Evolutionary conservation across 2,113 vertebrate genomes (phyloP).

Genomic region (Oceanodroma tethys): DNA sequence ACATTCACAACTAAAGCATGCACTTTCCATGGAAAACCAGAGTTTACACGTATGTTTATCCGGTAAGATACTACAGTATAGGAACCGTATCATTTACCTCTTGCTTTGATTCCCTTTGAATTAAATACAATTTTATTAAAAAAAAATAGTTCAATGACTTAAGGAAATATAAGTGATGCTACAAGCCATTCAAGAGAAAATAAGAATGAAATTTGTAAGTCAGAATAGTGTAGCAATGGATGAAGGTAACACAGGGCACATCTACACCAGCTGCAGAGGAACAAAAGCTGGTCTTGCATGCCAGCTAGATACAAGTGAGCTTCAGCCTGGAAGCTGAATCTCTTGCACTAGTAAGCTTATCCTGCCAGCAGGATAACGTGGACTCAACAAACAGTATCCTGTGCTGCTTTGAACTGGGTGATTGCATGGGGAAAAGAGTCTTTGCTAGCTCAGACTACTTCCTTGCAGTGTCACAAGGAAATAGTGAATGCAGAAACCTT

Average conservation of each 20-base stretch:
- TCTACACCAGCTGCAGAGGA: neutral
- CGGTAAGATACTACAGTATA: neutral
- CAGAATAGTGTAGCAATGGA: no score
- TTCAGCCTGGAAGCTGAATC: neutral
- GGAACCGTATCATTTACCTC: neutral
- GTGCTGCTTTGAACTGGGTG: neutral
- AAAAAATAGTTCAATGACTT: neutral
- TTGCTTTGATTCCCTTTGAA: neutral
- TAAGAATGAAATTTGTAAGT: neutral
- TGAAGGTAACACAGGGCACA: neutral
- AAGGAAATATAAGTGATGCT: neutral
- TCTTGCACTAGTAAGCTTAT: neutral
- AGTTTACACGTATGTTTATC: neutral
- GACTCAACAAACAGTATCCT: neutral
- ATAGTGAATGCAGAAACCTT: neutral
- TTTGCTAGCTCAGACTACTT: neutral
- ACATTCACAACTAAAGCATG: accelerated
- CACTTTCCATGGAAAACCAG: neutral
- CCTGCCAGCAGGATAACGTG: accelerated
- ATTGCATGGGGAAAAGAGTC: neutral
- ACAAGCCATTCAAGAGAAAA: neutral
- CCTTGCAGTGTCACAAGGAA: neutral
- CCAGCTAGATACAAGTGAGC: neutral
- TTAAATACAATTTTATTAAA: neutral
- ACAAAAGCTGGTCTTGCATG: neutral